Base-by-base conservation (phyloP, 2,888 invertebrate species). In the Drosophila testacea region DNA sequence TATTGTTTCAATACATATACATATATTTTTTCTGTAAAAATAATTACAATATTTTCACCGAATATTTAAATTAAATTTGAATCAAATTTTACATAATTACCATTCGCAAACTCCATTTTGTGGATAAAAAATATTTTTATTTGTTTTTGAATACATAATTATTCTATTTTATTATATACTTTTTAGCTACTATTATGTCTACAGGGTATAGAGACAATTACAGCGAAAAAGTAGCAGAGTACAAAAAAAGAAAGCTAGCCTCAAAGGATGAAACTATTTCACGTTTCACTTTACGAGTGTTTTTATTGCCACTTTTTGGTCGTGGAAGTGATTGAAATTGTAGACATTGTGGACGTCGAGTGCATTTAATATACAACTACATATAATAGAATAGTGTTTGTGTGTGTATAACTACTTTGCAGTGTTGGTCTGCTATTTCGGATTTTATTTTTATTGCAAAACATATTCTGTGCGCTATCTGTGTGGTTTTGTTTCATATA, bases 321-420 rank as follows among this genome's bases (percentile, higher is more conserved):
- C 38, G 51, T 52, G 60, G 65, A 77, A 70, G 70, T 86, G 67
- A 85, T 74, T 85, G 81, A 83, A 83, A 78, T 62, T 72, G 73
- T 69, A 50, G 52, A 55, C 56, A 56, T 80, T 73, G 70, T 70
- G 61, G 62, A 70, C 67, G 69, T 54, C 67, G 65, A 83, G 69
- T 80, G 69, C 74, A 84, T 82, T 85, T 74, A 77, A 70, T 75
- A 68, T 47, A 62, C 67, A 56, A 46, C 55, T 54, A 48, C 27
- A 61, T 27, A 56, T n/a, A 47, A 47, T 16, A 52, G 11, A 6
- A 30, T 52, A 10, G 11, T 48, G 41, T 63, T 34, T 62, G 16
- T 32, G 11, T 56, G 42, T 61, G 28, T 60, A n/a, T 50, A 36
- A 64, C 41, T 50, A 47, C 39, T 50, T 16, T 41, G 61, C 32